These are phyloP conservation scores for Paramormyrops kingsleyae DNA, from an alignment of 2,113 vertebrate genomes.

Conservation along the genomic window DNA sequence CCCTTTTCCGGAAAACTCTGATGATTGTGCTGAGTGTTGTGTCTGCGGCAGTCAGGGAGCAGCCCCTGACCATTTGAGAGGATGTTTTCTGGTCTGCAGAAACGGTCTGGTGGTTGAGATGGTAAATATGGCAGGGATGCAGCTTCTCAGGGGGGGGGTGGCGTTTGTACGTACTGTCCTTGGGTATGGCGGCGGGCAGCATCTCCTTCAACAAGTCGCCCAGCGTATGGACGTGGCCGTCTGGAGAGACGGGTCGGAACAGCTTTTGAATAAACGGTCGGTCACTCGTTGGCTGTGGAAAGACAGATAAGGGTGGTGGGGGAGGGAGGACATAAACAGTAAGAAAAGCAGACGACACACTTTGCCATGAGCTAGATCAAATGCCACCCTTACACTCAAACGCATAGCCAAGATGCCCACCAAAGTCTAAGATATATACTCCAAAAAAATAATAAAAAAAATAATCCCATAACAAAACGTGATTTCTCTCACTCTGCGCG, in stretches of 20 bases:
- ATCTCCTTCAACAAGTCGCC: constrained; percentile 85
- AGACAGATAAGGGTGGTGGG: background rate
- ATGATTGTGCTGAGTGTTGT: background rate
- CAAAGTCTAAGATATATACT: too few relatives aligned
- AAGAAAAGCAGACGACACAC: background rate
- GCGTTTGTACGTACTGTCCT: constrained; percentile 65
- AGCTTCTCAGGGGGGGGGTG: background rate
- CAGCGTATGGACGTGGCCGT: constrained; percentile 77
- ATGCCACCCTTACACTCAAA: background rate
- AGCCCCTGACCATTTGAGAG: background rate
- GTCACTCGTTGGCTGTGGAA: constrained; percentile 72
- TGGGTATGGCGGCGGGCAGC: constrained; percentile 71
- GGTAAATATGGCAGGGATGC: background rate
- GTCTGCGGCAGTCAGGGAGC: background rate
- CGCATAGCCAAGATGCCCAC: background rate
- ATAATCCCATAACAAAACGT: background rate
- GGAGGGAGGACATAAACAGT: background rate
- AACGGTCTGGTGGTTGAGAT: background rate
- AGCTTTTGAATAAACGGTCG: constrained; percentile 93
- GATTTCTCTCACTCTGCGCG: too few relatives aligned
- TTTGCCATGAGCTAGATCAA: background rate
- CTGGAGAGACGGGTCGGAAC: constrained; percentile 80
- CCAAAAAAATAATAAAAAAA: background rate
- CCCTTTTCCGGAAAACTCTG: background rate
- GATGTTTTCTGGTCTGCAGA: background rate